Evolutionary conservation across 1,140 invertebrate species (phyloP), one percentile per base, ranked within the genome.

Genomic region (Piezodorus guildinii): DNA sequence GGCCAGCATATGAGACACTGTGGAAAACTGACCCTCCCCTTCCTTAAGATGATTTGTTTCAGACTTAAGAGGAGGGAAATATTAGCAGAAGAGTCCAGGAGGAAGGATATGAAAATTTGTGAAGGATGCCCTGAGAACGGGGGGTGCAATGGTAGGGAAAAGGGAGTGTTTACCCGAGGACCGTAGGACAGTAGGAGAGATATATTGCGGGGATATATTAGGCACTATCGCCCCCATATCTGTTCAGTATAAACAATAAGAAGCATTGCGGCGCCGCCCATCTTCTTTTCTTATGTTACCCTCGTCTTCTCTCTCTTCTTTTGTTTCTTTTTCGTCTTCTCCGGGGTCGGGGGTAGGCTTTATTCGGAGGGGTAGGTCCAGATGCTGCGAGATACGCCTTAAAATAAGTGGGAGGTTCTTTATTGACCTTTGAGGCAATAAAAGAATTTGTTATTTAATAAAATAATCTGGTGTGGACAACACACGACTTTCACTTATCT

Each of bases 241-340:
- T 56, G 52, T 10, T 10, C 52, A 56, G 52, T 56, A 56, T 56
- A 56, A 56, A 56, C 52, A 56, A 56, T 56, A 56, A 56, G 52
- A 56, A 56, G 17, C 17, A 56, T 56, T 16, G 52, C 52, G 52
- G 52, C 52, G 52, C 52, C 52, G 15, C 17, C 23, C 15, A 23
- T 56, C 52, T 49, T 21, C n/a, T 19, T 21, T 49, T 21, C 46
- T 49, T 49, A 21, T 49, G n/a, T 49, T 19, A 49, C 46, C 46
- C 21, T 49, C 46, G 46, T 49, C 21, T 49, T 49, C n/a, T 46
- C 2, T 19, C 14, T 46, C 2, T 46, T 46, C 45, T 3, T 19
- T 12, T 21, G n/a, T 49, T 49, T 49, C 46, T 49, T 17, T n/a
- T 49, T 17, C 21, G 46, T 49, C 34, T 10, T 10, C 12, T 6